Percentiles rank a stretch among this genome's conserved stretches.
These are phyloP conservation scores for Drosophila mojavensis DNA, from an alignment of 1,140 invertebrate species.

Conservation along the genomic window DNA sequence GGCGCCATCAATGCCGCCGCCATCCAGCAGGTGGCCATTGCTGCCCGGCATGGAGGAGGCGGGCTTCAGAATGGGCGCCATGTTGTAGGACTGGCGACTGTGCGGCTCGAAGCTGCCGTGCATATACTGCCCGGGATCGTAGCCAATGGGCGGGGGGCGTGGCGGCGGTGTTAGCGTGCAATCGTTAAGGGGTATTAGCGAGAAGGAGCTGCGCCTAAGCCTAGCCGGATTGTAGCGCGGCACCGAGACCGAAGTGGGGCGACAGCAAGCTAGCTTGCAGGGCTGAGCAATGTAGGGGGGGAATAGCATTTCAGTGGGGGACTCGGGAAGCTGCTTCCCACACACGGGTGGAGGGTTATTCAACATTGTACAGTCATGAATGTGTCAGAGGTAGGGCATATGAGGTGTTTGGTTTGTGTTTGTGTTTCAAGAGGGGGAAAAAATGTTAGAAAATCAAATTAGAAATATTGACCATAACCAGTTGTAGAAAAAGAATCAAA, in stretches of 20 bases:
- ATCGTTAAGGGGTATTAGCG: constrained; percentile 52
- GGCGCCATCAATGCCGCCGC: constrained; percentile 41
- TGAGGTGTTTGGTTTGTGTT: constrained; percentile 25
- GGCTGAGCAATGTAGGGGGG: constrained; percentile 82
- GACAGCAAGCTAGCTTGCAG: constrained; percentile 80
- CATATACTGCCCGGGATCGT: constrained; percentile 34
- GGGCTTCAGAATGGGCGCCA: constrained; percentile 74
- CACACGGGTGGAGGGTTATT: constrained; percentile 12
- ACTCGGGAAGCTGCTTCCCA: constrained; percentile 72
- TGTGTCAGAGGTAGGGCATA: constrained; percentile 35
- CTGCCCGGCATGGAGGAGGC: constrained; percentile 77
- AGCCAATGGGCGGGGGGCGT: constrained; percentile 67
- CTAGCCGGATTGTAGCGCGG: constrained; percentile 63
- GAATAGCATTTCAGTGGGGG: constrained; percentile 83
- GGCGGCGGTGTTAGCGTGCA: constrained; percentile 70
- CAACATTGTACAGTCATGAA: background rate
- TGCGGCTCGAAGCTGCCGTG: constrained; percentile 12
- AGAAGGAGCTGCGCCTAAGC: constrained; percentile 61
- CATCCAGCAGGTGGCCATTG: constrained; percentile 44
- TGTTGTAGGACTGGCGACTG: constrained; percentile 60
- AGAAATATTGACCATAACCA: constrained; percentile 80
- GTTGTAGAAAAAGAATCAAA: constrained; percentile 50
- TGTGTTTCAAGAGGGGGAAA: constrained; percentile 48
- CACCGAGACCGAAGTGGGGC: constrained; percentile 72
- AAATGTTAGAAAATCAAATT: constrained; percentile 74